Percentiles rank a stretch among this genome's conserved stretches.
Conservation (phyloP, 2,888 invertebrate species). For the Metalampra italica region DNA sequence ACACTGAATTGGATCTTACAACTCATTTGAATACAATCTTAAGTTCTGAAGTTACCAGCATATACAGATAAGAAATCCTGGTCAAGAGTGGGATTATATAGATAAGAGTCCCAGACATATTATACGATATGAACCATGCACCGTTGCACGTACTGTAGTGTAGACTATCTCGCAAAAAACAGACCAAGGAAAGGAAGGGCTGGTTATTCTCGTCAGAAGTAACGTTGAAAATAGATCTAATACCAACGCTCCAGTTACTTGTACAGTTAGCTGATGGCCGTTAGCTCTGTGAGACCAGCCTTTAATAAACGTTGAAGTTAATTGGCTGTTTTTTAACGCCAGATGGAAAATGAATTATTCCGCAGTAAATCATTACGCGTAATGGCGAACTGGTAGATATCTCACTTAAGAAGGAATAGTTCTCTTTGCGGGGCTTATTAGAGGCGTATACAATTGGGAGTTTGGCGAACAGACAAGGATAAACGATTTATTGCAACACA, state of each 20-base stretch:
- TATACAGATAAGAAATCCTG: too few species aligned
- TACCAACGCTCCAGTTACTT: slow-evolving; percentile 22
- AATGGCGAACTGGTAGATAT: slow-evolving; percentile 1
- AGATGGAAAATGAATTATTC: slow-evolving; percentile 11
- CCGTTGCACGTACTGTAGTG: neutral
- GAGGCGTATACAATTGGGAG: slow-evolving; percentile 13
- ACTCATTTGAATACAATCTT: too few species aligned
- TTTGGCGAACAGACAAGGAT: slow-evolving; percentile 31
- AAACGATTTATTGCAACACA: slow-evolving; percentile 43
- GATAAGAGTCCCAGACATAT: too few species aligned
- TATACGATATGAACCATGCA: neutral
- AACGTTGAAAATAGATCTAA: slow-evolving; percentile 14
- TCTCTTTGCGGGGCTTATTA: slow-evolving; percentile 8
- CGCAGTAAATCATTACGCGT: slow-evolving; percentile 5
- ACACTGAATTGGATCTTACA: too few species aligned
- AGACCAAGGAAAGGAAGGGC: slow-evolving; percentile 11
- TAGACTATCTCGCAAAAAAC: slow-evolving; percentile 7
- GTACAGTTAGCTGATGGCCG: slow-evolving; percentile 20
- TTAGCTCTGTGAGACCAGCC: slow-evolving; percentile 22
- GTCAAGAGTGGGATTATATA: too few species aligned
- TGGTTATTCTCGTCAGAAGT: slow-evolving; percentile 9
- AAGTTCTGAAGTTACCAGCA: too few species aligned
- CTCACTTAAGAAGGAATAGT: slow-evolving; percentile 7
- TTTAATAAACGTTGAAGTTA: slow-evolving; percentile 11
- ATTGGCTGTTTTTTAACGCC: slow-evolving; percentile 18